Evolutionary conservation across 2,888 invertebrate species (phyloP), one percentile per base, ranked within the genome.

Genomic region (Diaphora mendica): DNA sequence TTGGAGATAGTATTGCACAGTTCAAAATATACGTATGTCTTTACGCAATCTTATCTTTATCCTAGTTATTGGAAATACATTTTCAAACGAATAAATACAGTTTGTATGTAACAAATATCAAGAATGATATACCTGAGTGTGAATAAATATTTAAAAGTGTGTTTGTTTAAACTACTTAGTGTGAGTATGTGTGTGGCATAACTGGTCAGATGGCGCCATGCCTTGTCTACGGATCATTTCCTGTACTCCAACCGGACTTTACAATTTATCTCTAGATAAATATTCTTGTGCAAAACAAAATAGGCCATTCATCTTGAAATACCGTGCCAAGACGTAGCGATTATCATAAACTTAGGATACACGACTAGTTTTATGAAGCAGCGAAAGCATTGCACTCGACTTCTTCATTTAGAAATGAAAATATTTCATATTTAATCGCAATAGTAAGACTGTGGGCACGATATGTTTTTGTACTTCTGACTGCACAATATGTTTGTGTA

Each of bases 311-410:
- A 79, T 88, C 88, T 85, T 84, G 82, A 79, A 88, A 87, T 87
- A 85, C 82, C 78, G 79, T 79, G 79, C 77, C 82, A 82, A 88
- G 84, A 85, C 80, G 77, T 79, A 74, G 79, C 87, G 85, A 88
- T 87, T 87, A 85, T 87, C 90, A 86, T 91, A 90, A 91, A 91
- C 87, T 88, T 85, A 85, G 79, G 79, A 89, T 85, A 88, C 88
- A 83, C 86, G 86, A 90, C 85, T 87, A 86, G 87, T 90, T 91
- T 90, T 90, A 91, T 88, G 87, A 86, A 86, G 77, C 81, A 82
- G 82, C 85, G 82, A 82, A 83, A 83, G 79, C 80, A 86, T 86
- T 79, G 78, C 82, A 79, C 79, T 69, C 59, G 76, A 82, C 82
- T 87, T 85, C 83, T 84, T 83, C 76, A 72, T 79, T 78, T 86